These are phyloP conservation scores for Peromyscus aztecus DNA, from an alignment of 2,797 vertebrate species.

Conservation along the genomic window DNA sequence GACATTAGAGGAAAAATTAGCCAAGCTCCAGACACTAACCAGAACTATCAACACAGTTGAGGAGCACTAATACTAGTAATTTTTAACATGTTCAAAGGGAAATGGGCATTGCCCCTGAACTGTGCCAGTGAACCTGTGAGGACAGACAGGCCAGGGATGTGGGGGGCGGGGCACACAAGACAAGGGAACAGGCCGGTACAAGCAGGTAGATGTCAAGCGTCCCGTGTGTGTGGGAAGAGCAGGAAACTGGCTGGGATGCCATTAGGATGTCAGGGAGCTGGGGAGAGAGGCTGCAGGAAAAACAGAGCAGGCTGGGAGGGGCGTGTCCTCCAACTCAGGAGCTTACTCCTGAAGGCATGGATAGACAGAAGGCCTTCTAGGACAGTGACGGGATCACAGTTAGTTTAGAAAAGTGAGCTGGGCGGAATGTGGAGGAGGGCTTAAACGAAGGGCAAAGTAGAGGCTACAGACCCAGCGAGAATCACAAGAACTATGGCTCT, in stretches of 20 bases:
- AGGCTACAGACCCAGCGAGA: background rate
- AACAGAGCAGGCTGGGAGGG: background rate
- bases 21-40: background rate
- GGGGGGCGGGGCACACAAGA: background rate
- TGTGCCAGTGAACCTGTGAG: background rate
- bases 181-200: background rate
- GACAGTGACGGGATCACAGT: background rate
- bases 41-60: background rate
- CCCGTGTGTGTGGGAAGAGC: fast-evolving
- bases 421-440: background rate
- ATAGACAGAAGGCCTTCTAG: no score
- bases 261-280: background rate
- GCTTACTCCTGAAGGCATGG: background rate
- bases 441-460: background rate
- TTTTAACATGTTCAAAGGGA: conserved; percentile 10
- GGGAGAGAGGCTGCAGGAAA: background rate
- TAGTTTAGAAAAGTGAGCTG: conserved; percentile 22
- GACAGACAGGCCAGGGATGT: background rate
- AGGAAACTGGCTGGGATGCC: fast-evolving
- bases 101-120: background rate
- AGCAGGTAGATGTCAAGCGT: background rate
- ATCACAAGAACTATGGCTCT: background rate
- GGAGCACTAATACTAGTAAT: background rate
- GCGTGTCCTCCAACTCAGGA: background rate
- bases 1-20: conserved; percentile 14